These are phyloP conservation scores for Eristalis arbustorum DNA, from an alignment of 2,888 invertebrate genomes.

Conservation along the genomic window DNA sequence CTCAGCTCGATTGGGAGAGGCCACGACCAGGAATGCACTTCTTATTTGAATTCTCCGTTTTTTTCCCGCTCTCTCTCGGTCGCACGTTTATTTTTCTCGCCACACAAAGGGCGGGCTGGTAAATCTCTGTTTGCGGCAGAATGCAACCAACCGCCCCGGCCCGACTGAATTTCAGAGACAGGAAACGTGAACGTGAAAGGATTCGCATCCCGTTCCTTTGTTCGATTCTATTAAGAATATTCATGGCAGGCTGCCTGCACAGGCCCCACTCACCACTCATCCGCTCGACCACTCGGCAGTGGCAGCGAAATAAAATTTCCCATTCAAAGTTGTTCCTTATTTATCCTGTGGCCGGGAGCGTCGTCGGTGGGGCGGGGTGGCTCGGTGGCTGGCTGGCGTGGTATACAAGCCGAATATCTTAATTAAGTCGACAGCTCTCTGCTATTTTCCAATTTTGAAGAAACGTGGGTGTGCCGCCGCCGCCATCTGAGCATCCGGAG, in stretches of 20 bases:
- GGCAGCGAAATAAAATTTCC: neutral
- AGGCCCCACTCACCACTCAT: neutral
- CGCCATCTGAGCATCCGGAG: neutral
- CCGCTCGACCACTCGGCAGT: neutral
- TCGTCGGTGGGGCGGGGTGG: neutral
- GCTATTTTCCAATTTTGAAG: slow-evolving; percentile 59
- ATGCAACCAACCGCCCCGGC: neutral
- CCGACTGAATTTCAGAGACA: neutral
- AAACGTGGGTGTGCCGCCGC: neutral
- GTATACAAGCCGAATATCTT: slow-evolving; percentile 58
- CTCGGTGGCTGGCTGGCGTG: neutral
- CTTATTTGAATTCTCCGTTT: neutral
- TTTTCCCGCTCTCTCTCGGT: no score
- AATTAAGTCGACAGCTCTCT: slow-evolving; percentile 60
- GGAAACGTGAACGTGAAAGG: neutral
- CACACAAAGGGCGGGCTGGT: neutral
- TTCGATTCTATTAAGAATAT: slow-evolving; percentile 4
- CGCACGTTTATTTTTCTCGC: neutral
- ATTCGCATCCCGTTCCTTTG: neutral
- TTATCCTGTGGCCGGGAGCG: slow-evolving; percentile 4
- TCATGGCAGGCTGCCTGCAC: neutral
- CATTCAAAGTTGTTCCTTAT: slow-evolving; percentile 33
- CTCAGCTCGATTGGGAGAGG: neutral
- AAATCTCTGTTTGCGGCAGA: neutral
- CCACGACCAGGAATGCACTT: slow-evolving; percentile 22